Evolutionary conservation across 2,797 vertebrate genomes (phyloP), one percentile per base, ranked within the genome.

Genomic region (Eutrigla gurnardus): DNA sequence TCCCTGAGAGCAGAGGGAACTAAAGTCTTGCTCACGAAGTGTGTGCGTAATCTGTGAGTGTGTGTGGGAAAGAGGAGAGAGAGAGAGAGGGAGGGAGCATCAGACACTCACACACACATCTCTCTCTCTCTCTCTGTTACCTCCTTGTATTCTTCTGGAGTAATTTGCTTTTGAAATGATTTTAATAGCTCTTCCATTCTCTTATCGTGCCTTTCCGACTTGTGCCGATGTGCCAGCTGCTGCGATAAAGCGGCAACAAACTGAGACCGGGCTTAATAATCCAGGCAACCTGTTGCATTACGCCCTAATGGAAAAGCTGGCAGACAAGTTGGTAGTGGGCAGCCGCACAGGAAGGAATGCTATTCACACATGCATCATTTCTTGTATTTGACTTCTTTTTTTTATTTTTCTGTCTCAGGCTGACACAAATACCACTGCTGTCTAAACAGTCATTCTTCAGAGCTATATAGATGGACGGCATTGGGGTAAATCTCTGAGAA

Each of bases 151-250:
- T 80, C 39, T 40, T 65, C n/a, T 66, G 6, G 52, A 32, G 47
- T 78, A 64, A 85, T 86, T 82, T 80, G 36, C 62, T 66, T 71
- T 77, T 70, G 60, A 61, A 87, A 82, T 83, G 1, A 75, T 84
- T 84, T 75, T 80, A 85, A 86, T 67, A 67, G 73, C 65, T 57
- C 62, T 13, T 79, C 63, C 18, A 47, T 69, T 81, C 58, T 82
- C 52, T 77, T 71, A 68, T 77, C 59, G 7, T 63, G 10, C 18
- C 25, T 55, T 25, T 43, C 49, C 15, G 40, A 46, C 53, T 25
- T 50, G 39, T 12, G 25, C 25, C 25, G 25, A 7, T 46, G 57
- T 70, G 65, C 73, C 81, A 86, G 79, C 78, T 75, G 58, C 37
- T 45, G 17, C 4, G 55, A 70, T 82, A 52, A 80, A 77, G 70